Evolutionary conservation across 2,113 vertebrate genomes (phyloP).

Genomic region (Malurus melanocephalus): DNA sequence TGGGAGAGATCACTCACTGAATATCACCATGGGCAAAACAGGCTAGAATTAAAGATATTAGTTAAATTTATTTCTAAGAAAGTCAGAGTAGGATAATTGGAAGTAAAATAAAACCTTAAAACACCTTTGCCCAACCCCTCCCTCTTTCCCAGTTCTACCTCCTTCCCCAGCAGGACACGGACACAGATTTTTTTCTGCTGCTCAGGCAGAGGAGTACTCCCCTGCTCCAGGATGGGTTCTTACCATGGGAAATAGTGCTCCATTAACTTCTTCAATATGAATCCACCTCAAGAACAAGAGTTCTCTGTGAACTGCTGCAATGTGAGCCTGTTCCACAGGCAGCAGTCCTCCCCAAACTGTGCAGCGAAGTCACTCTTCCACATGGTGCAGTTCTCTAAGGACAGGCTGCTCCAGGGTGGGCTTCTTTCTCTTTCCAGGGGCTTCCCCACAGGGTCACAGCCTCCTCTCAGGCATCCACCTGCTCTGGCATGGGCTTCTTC

Average conservation of each 20-base stretch:
- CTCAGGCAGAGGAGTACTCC: neutral
- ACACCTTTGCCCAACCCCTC: neutral
- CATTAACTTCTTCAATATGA: neutral
- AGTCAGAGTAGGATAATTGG: neutral
- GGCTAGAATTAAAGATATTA: neutral
- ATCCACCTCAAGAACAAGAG: neutral
- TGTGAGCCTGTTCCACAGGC: neutral
- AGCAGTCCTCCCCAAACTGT: neutral
- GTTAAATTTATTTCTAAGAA: neutral
- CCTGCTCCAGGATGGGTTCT: neutral
- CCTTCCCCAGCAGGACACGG: neutral
- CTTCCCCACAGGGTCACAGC: rapidly evolving
- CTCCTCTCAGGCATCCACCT: neutral
- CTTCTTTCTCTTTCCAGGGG: neutral
- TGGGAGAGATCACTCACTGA: neutral
- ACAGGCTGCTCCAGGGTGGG: neutral
- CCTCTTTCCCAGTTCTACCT: neutral
- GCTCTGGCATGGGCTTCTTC: neutral
- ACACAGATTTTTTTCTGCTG: neutral
- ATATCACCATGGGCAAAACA: neutral
- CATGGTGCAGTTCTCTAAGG: neutral
- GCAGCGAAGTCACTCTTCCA: neutral
- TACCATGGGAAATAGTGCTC: neutral
- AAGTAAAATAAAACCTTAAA: neutral
- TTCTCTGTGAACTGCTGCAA: rapidly evolving